Base-by-base conservation (phyloP, 1,140 invertebrate genomes). In the Papilio aristodemus region DNA sequence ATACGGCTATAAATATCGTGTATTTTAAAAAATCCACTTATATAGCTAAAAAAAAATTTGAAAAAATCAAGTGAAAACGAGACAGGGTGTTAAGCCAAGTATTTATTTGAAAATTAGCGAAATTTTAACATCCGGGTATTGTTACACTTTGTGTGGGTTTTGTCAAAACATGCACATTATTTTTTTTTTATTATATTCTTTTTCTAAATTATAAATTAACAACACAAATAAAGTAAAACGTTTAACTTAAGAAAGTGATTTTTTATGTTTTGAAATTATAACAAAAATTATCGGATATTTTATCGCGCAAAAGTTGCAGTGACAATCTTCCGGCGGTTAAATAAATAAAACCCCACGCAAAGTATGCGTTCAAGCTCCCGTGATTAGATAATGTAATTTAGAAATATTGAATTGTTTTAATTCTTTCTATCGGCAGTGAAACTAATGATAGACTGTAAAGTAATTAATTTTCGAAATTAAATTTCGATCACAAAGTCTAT, bases 341-440 rank as follows among this genome's bases (percentile, higher is more conserved):
- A n/a, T n/a, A n/a, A n/a, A n/a, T n/a, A n/a, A n/a, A n/a, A n/a
- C n/a, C n/a, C n/a, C n/a, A n/a, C n/a, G n/a, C n/a, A n/a, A n/a
- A n/a, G n/a, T n/a, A n/a, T 43, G 1, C 14, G 6, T 17, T 22
- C 17, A 62, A 38, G 71, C 71, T 60, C 71, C 71, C 66, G 54
- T 69, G 54, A 36, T 63, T 74, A 76, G 64, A 50, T 13, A 72
- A 54, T 75, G 67, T 72, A 71, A 66, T 25, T 63, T 58, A 67
- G 50, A 27, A 68, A 13, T 41, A 60, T 27, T 46, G 46, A 54
- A 27, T 27, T 71, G 58, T 68, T 71, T 69, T 25, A 38, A 9
- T 13, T 19, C 39, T 11, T 77, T 80, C 82, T 80, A 75, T 84
- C 77, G 74, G 71, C 66, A 80, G 81, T 81, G 54, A 80, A 79